These are phyloP conservation scores for Carcina quercana DNA, from an alignment of 2,888 invertebrate species.

Conservation along the genomic window DNA sequence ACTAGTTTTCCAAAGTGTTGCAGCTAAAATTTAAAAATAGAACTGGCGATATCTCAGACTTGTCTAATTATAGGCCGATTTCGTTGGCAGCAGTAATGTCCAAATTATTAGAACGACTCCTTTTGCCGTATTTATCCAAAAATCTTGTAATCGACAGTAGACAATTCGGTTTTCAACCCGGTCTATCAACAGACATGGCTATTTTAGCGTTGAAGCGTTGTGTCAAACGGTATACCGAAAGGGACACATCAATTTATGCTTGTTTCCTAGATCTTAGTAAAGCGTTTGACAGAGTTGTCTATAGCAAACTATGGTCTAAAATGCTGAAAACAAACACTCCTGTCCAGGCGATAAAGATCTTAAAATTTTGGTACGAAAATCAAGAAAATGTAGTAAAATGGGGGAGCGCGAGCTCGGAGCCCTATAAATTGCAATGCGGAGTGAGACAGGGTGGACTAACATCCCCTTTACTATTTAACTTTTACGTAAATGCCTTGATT, in stretches of 20 bases:
- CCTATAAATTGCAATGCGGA: constrained; percentile 12
- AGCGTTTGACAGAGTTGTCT: constrained; percentile 1
- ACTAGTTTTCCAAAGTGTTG: too few relatives aligned
- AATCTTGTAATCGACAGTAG: neutral
- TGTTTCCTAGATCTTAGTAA: constrained; percentile 2
- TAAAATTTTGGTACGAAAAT: constrained; percentile 9
- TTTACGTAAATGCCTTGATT: constrained; percentile 1
- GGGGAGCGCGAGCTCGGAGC: constrained; percentile 5
- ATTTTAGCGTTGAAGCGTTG: constrained; percentile 1
- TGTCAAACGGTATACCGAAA: neutral
- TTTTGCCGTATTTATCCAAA: too few relatives aligned
- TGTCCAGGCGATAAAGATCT: neutral
- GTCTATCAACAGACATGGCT: constrained; percentile 3
- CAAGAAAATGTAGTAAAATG: constrained; percentile 10
- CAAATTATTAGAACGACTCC: too few relatives aligned
- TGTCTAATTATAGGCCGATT: too few relatives aligned
- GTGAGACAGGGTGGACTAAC: constrained; percentile 12
- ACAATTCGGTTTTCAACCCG: constrained; percentile 1
- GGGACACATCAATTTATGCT: neutral
- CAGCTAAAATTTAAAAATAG: too few relatives aligned
- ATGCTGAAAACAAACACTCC: neutral
- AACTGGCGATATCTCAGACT: too few relatives aligned
- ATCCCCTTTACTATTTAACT: constrained; percentile 1
- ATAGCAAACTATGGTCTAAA: neutral
- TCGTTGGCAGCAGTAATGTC: too few relatives aligned